Evolutionary conservation across 2,797 vertebrate genomes (phyloP).

Genomic region (Sebastes iracundus): DNA sequence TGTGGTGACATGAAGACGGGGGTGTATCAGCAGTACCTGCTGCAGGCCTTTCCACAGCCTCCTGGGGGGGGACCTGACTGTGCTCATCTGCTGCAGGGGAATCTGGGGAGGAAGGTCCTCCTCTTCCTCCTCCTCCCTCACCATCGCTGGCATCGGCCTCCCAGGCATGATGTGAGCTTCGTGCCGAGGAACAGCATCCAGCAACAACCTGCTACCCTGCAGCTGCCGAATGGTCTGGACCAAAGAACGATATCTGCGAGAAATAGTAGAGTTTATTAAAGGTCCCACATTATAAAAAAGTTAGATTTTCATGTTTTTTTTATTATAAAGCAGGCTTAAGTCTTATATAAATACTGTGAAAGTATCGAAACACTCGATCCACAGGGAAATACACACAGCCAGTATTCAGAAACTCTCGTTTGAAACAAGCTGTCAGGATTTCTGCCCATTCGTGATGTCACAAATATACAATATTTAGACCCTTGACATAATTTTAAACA

Average conservation of each 20-base stretch:
- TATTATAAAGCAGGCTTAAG: no score
- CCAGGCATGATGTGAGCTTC: neutral
- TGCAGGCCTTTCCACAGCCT: slow-evolving; percentile 67
- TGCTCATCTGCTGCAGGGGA: slow-evolving; percentile 6
- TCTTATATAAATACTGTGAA: no score
- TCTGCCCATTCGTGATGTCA: no score
- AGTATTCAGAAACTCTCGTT: no score
- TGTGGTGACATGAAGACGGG: neutral
- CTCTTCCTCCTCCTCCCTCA: neutral
- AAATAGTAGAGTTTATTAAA: neutral
- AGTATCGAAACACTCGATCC: no score
- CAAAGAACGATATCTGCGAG: slow-evolving; percentile 66
- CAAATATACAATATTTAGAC: no score
- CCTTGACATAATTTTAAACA: no score
- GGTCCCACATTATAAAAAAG: no score
- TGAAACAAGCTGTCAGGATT: no score
- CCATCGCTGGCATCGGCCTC: neutral
- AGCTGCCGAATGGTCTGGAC: slow-evolving; percentile 43
- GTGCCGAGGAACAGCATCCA: neutral
- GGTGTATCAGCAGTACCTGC: slow-evolving; percentile 56
- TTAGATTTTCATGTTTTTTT: no score
- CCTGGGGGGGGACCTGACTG: slow-evolving; percentile 24
- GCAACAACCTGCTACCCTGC: neutral
- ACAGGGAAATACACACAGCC: no score
- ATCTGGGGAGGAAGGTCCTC: neutral